Evolutionary conservation across 92 coral and sea anemone species (phyloP), one percentile per base, ranked within the genome.

Genomic region (Chrysogorgia sp.): DNA sequence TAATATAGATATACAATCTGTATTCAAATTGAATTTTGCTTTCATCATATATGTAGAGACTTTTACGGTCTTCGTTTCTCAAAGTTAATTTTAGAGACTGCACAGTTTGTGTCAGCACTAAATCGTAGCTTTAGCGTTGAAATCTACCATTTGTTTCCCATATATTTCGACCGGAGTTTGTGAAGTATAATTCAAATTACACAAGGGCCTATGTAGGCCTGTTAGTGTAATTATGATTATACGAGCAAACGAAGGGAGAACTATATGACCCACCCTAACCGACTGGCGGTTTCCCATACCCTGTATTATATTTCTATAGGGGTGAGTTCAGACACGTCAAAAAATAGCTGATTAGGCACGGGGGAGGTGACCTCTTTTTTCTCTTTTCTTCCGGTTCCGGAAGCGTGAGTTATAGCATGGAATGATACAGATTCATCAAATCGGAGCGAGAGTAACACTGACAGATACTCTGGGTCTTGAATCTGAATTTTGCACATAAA

Each of bases 141-240:
- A 69, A 69, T 49, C 76, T 69, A 69, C 76, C 59, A 30, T 43
- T 69, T 69, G 76, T 69, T 69, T 69, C 76, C 53, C 76, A 69
- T 69, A 69, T 71, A 71, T 50, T 71, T 71, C 63, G 64, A 53
- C 49, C 30, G 49, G 34, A 29, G 78, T 71, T 71, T 71, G 64
- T 71, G 63, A 52, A 32, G 63, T 52, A 71, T 71, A 71, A 71
- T 52, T 30, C 25, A 7, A 71, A 55, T 55, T 52, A 71, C 78
- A 55, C 78, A 55, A 71, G 53, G 47, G 64, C 47, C 47, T 25
- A 10, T 1, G 50, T 7, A 26, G 78, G 45, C 78, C 49, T 52
- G 78, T 53, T 33, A 52, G 78, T 45, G 76, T 47, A 69, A 45
- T 69, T 69, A 47, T 43, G 60, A 69, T 69, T 69, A 69, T 69